phyloP scores from a whole-genome alignment of 2,888 invertebrate genomes.

The Erebia epiphron region DNA sequence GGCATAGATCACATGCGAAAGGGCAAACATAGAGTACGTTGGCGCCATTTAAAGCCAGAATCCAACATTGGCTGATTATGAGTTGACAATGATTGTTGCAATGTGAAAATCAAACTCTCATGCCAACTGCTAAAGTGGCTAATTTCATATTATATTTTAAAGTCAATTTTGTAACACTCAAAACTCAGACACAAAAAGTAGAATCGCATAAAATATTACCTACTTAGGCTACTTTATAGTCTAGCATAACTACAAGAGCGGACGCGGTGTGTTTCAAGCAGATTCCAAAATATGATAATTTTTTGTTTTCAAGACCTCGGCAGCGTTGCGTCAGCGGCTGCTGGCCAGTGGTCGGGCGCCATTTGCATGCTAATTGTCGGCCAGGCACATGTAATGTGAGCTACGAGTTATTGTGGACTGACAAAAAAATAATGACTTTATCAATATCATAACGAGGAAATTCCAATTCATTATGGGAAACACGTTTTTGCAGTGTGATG shows the following conservation, averaged over 20 bases:
- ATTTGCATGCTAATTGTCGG: constrained; percentile 42
- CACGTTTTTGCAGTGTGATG: too few species aligned
- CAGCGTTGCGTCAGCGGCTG: constrained; percentile 33
- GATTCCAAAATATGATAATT: constrained; percentile 42
- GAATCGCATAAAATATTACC: neutral
- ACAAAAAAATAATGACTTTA: constrained; percentile 28
- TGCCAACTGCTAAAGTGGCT: too few species aligned
- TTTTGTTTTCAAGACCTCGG: constrained; percentile 38
- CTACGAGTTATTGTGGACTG: constrained; percentile 27
- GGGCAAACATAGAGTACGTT: too few species aligned
- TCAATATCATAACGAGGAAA: neutral
- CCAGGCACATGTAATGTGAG: constrained; percentile 10
- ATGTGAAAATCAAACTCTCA: too few species aligned
- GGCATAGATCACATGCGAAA: too few species aligned
- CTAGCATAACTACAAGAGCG: neutral
- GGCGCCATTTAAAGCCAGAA: too few species aligned
- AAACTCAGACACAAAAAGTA: neutral
- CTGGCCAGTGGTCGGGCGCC: constrained; percentile 19
- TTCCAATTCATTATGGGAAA: too few species aligned
- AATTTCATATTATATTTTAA: neutral
- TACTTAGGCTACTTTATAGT: neutral
- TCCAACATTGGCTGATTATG: too few species aligned
- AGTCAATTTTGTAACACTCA: neutral
- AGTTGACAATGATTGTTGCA: too few species aligned
- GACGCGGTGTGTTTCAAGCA: constrained; percentile 25